phyloP scores from a whole-genome alignment of 2,113 vertebrate species.

The Engraulis encrasicolus region DNA sequence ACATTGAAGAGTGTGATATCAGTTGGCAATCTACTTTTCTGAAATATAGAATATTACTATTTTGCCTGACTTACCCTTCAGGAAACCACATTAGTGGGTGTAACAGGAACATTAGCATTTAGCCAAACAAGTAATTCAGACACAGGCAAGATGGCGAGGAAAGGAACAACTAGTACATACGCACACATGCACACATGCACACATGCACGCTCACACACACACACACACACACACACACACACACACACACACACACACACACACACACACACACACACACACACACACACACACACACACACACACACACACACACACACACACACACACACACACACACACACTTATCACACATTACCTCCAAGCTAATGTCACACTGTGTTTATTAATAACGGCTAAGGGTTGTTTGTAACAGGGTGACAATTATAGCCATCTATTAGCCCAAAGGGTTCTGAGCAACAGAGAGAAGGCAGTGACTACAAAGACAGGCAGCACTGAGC shows the following conservation, averaged over 20 bases:
- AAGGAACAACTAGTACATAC: background rate
- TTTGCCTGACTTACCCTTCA: background rate
- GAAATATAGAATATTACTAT: background rate
- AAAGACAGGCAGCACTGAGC: background rate
- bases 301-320: too few species aligned
- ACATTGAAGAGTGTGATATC: background rate
- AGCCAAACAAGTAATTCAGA: background rate
- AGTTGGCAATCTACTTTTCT: background rate
- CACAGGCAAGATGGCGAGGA: background rate
- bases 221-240: too few species aligned
- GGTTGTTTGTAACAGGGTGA: background rate
- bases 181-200: too few species aligned
- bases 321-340: too few species aligned
- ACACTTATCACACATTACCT: too few species aligned
- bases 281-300: too few species aligned
- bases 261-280: too few species aligned
- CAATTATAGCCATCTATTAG: background rate
- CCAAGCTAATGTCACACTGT: conserved; percentile 17
- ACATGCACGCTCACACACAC: too few species aligned
- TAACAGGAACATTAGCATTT: background rate
- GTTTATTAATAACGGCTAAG: background rate
- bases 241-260: too few species aligned
- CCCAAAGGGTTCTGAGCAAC: background rate
- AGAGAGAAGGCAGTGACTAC: background rate
- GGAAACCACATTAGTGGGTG: background rate